phyloP scores from a whole-genome alignment of 2,888 invertebrate species.

The Neocrepidodera transversa region DNA sequence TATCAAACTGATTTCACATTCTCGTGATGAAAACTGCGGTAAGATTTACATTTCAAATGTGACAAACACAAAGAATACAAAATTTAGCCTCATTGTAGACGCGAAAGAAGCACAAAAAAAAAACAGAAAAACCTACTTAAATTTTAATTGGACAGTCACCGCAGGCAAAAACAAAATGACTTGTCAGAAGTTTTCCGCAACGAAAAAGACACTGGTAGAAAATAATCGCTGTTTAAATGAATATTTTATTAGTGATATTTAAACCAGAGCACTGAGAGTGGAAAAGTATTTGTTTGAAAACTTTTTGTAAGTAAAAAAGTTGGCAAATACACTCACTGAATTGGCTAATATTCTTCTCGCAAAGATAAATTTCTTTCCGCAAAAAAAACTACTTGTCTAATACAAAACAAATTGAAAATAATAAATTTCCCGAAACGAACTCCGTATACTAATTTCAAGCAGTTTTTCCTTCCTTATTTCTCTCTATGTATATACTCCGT shows the following conservation, averaged over 20 bases:
- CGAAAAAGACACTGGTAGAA: neutral
- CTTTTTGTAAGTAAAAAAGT: too few relatives aligned
- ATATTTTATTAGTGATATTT: neutral
- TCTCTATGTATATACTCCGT: too few relatives aligned
- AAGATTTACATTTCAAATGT: constrained; percentile 11
- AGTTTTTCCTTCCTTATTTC: too few relatives aligned
- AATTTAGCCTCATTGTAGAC: neutral
- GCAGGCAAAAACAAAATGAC: neutral
- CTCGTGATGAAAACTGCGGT: neutral
- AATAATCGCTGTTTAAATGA: neutral
- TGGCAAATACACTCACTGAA: too few relatives aligned
- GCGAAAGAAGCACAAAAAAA: neutral
- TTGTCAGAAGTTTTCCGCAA: neutral
- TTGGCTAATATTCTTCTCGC: too few relatives aligned
- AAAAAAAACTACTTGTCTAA: too few relatives aligned
- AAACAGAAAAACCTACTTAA: neutral
- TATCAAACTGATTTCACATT: neutral
- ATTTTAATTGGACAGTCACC: neutral
- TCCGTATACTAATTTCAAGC: too few relatives aligned
- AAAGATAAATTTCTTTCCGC: too few relatives aligned
- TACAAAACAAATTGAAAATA: too few relatives aligned
- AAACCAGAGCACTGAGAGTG: too few relatives aligned
- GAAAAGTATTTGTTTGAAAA: too few relatives aligned
- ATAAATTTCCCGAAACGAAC: too few relatives aligned
- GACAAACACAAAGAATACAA: constrained; percentile 6